Evolutionary conservation across 2,888 invertebrate genomes (phyloP).

Genomic region (Plebejus anna): DNA sequence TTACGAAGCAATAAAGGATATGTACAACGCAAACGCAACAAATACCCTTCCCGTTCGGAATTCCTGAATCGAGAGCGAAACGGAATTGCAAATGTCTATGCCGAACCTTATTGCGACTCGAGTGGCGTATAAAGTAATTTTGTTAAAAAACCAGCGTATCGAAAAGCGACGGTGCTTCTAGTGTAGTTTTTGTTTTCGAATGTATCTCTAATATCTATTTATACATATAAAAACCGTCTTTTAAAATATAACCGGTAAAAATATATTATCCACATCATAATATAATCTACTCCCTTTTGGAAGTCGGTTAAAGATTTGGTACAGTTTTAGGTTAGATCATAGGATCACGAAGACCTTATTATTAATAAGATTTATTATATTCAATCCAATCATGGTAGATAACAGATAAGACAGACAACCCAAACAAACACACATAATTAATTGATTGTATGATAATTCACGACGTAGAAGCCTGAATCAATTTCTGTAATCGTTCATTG

Average conservation of each 20-base stretch:
- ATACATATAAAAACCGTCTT: background rate
- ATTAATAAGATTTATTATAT: too few species aligned
- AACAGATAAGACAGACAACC: too few species aligned
- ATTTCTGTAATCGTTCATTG: background rate
- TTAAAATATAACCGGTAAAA: too few species aligned
- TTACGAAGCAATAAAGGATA: background rate
- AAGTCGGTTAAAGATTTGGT: too few species aligned
- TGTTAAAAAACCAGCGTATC: background rate
- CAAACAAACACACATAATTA: too few species aligned
- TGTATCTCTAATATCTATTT: background rate
- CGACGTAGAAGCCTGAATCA: background rate
- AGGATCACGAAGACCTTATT: too few species aligned
- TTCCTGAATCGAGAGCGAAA: background rate
- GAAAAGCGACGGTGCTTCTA: background rate
- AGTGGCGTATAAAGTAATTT: background rate
- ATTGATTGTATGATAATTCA: too few species aligned
- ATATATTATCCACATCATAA: too few species aligned
- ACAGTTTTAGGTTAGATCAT: too few species aligned
- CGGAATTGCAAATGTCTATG: slow-evolving; percentile 4
- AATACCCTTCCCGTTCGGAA: background rate
- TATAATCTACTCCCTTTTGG: too few species aligned
- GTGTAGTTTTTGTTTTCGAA: background rate
- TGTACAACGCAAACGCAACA: background rate
- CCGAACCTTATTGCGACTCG: background rate
- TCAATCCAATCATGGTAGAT: too few species aligned